Base-by-base conservation (phyloP, 2,888 invertebrate genomes). In the Lepidocyrtoides sp. region DNA sequence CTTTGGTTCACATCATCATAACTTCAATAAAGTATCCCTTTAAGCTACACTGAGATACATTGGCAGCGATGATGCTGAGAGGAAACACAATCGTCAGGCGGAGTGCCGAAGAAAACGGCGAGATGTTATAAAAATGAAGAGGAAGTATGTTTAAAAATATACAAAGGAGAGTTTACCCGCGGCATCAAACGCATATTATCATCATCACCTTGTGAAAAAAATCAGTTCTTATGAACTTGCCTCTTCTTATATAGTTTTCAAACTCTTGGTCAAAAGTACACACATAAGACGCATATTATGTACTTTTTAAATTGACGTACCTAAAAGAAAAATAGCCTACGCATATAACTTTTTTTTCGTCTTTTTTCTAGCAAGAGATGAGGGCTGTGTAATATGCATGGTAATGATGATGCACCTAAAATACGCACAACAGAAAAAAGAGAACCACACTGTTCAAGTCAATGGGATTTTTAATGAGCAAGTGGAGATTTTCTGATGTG, bases 401-500 rank as follows among this genome's bases (percentile, higher is more conserved):
- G 32, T 54, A 54, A 79, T 79, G 79, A 79, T 48, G 48, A 48
- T 79, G 32, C 51, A 14, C 54, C 51, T 79, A 17, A 79, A 77
- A 77, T 54, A 32, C 54, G 32, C 41, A 85, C 20, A 1, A 17
- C 51, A 51, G 10, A 54, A 26, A 3, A 69, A 29, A 85, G 26
- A 23, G 26, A 84, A 60, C 63, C 72, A 60, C 82, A 81, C n/a
- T 75, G 75, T 48, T 84, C 69, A 77, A 84, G 84, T 82, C 72
- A 81, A 89, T 89, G 89, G 83, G 86, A 83, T 85, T 91, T 91
- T 91, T 92, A 92, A 92, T 91, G 92, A 92, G 92, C 91, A 75
- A 84, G 84, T 69, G 10, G 82, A 82, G 89, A 89, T 83, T 83
- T 85, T 84, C 77, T 79, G 79, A 91, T 91, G 91, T 81, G 85